Percentiles rank a stretch among this genome's conserved stretches.
Conservation (phyloP, 2,888 invertebrate genomes). For the Plemyria rubiginata region DNA sequence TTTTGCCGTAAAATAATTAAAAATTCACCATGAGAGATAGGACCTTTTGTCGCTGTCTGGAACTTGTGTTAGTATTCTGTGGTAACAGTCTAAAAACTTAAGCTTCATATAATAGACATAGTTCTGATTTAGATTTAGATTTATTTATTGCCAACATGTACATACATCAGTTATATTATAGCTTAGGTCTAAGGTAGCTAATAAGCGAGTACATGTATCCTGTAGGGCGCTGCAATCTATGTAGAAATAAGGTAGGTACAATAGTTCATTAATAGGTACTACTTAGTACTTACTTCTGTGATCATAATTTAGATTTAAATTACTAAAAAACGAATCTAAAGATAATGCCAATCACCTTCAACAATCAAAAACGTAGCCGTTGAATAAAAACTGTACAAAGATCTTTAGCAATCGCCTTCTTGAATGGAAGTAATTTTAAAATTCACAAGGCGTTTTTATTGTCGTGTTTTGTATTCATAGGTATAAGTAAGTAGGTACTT, state of each 20-base stretch:
- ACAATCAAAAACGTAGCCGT: neutral
- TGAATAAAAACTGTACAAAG: neutral
- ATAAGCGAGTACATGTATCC: no score
- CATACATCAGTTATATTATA: no score
- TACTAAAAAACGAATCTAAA: neutral
- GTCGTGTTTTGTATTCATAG: slow-evolving; percentile 5
- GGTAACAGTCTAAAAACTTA: neutral
- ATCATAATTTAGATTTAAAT: neutral
- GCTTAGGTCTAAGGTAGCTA: no score
- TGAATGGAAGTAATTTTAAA: neutral
- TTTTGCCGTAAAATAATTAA: no score
- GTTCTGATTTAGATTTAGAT: neutral
- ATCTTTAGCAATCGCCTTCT: neutral
- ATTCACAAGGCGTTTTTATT: neutral
- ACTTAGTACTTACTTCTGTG: no score
- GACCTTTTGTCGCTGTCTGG: no score
- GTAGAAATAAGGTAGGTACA: no score
- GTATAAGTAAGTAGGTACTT: slow-evolving; percentile 1
- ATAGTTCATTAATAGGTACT: no score
- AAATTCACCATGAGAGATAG: no score
- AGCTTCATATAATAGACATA: neutral
- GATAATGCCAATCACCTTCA: neutral
- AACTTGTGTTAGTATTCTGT: neutral
- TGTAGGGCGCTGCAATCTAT: no score
- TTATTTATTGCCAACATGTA: no score